Conservation (phyloP, 1,140 invertebrate species). For the Diachasmimorpha longicaudata region DNA sequence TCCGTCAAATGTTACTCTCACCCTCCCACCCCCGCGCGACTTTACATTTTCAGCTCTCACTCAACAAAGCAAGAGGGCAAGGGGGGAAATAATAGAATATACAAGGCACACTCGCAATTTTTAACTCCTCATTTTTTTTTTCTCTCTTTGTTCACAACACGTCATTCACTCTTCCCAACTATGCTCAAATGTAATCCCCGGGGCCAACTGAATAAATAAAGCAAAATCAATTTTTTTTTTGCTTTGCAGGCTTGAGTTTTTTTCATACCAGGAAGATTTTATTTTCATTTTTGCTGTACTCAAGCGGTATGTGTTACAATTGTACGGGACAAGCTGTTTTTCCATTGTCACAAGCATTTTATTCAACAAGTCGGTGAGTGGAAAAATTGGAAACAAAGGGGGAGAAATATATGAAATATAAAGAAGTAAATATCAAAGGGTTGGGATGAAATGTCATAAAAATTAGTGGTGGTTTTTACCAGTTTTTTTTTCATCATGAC, state of each 20-base stretch:
- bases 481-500: not conserved
- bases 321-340: conserved; percentile 12
- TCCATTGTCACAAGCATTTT: not conserved
- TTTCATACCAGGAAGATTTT: not conserved
- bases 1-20: conserved; percentile 1
- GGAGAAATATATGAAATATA: not conserved
- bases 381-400: not conserved
- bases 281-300: conserved; percentile 10
- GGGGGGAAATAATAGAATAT: not conserved
- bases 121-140: not conserved
- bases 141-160: not conserved
- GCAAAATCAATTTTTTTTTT: conserved; percentile 20
- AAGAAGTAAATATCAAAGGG: not conserved
- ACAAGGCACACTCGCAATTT: not conserved
- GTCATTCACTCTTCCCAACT: not conserved
- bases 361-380: not conserved
- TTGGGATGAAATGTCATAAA: not conserved
- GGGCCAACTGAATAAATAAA: conserved; percentile 32
- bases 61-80: not conserved
- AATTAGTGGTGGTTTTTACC: not conserved
- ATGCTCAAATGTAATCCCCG: conserved; percentile 2
- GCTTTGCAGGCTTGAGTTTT: not conserved
- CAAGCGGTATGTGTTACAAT: conserved; percentile 24
- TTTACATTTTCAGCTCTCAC: not conserved
- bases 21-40: not conserved